Evolutionary conservation across 2,797 vertebrate genomes (phyloP).

Genomic region (Crossoptilon crossoptilon): DNA sequence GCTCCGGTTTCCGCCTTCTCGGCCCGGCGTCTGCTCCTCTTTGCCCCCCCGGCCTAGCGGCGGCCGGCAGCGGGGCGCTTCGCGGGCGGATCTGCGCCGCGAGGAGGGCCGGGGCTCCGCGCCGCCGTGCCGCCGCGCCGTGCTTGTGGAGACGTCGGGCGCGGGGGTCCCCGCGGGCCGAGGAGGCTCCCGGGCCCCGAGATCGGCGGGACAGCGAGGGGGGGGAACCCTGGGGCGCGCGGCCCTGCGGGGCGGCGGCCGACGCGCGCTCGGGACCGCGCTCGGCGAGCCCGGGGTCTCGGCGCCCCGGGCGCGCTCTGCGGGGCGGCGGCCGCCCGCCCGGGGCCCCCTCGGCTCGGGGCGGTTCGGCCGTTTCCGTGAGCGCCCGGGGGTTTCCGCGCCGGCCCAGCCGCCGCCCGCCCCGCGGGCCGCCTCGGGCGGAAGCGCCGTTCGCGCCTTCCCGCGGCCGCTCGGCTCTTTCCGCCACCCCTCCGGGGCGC

Average conservation of each 20-base stretch:
- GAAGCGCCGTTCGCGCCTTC: slow-evolving; percentile 30
- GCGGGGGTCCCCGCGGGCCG: no score
- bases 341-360: no score
- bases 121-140: background rate
- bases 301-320: no score
- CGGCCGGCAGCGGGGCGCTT: no score
- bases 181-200: no score
- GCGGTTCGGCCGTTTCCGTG: background rate
- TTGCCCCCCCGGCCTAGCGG: no score
- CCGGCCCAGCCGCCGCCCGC: background rate
- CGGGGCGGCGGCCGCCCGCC: no score
- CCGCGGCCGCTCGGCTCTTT: slow-evolving; percentile 14
- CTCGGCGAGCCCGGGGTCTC: accelerated
- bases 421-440: background rate
- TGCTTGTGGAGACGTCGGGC: background rate
- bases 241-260: accelerated
- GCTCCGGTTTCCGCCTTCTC: background rate
- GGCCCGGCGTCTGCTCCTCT: background rate
- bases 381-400: background rate
- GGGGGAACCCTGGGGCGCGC: accelerated
- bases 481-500: background rate
- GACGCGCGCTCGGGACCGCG: accelerated
- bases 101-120: no score
- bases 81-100: no score
- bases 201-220: accelerated